These are phyloP conservation scores for Octomys mimax DNA, from an alignment of 2,797 vertebrate species.

Conservation along the genomic window DNA sequence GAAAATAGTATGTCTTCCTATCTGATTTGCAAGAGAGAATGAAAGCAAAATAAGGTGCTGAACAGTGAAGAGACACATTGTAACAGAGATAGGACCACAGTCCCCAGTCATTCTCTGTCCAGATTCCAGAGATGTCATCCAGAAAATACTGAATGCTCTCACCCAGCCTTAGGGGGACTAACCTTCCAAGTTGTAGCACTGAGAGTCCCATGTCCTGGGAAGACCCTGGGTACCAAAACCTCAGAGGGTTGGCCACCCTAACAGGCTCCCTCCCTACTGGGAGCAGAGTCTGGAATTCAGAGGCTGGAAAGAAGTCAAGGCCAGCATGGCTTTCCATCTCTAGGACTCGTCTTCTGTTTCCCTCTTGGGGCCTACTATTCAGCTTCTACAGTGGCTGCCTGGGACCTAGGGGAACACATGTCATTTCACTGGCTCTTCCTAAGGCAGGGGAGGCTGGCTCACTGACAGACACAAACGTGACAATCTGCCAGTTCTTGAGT, in stretches of 20 bases:
- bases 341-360: neutral
- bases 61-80: neutral
- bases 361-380: neutral
- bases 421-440: slow-evolving; percentile 53
- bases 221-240: neutral
- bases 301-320: neutral
- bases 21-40: neutral
- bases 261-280: slow-evolving; percentile 33
- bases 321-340: neutral
- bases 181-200: neutral
- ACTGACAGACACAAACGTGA: slow-evolving; percentile 57
- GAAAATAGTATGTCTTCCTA: neutral
- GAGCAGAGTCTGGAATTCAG: slow-evolving; percentile 57
- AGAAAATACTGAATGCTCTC: neutral
- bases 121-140: neutral
- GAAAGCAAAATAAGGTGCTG: neutral
- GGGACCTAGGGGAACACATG: neutral
- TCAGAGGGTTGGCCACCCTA: neutral
- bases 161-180: neutral
- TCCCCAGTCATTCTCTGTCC: neutral
- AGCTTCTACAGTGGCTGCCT: neutral
- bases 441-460: neutral
- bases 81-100: neutral
- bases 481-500: slow-evolving; percentile 68
- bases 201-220: neutral